phyloP scores from a whole-genome alignment of 2,797 vertebrate species.

The Gymnocypris eckloni region DNA sequence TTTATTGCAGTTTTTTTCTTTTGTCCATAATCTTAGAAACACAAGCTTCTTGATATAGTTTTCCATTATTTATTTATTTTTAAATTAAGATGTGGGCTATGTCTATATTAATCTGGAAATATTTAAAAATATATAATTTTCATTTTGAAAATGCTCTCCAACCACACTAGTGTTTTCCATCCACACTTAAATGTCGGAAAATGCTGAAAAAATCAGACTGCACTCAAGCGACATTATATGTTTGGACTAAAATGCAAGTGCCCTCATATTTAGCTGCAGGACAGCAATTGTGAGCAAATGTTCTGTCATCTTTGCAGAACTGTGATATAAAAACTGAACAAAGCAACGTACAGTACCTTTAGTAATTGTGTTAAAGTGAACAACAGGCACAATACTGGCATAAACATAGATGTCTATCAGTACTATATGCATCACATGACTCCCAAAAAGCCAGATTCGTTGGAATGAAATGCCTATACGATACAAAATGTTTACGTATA shows the following conservation, averaged over 20 bases:
- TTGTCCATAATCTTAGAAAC: not conserved
- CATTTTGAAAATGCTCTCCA: not conserved
- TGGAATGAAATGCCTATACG: rapidly evolving
- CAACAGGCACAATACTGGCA: not conserved
- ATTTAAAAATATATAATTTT: no score
- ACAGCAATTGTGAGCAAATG: not conserved
- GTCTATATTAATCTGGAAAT: no score
- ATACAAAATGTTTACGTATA: no score
- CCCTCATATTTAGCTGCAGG: no score
- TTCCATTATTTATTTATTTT: not conserved
- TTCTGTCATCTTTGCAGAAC: not conserved
- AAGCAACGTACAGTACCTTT: not conserved
- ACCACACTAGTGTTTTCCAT: not conserved
- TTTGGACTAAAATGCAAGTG: no score
- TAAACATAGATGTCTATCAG: not conserved
- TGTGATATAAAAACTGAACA: not conserved
- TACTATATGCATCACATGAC: no score
- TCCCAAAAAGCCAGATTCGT: no score
- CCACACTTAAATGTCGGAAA: no score
- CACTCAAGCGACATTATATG: no score
- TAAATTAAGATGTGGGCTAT: no score
- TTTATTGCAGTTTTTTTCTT: not conserved
- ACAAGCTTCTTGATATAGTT: not conserved
- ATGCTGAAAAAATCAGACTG: no score
- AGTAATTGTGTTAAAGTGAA: not conserved